Evolutionary conservation across 2,113 vertebrate species (phyloP).

Genomic region (Dicerorhinus sumatrensis): DNA sequence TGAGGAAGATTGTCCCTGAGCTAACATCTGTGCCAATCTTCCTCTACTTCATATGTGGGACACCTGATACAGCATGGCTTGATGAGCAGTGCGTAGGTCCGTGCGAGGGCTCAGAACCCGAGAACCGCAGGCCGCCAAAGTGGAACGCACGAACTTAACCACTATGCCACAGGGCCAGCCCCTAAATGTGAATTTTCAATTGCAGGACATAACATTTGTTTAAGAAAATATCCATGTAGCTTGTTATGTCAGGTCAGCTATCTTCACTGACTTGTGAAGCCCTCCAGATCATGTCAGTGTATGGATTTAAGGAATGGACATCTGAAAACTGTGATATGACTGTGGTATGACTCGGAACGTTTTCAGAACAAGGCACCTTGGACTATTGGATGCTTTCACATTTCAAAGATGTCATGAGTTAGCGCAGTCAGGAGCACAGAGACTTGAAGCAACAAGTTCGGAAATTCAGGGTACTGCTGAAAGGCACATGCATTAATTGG

Average conservation of each 20-base stretch:
- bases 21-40: too few relatives aligned
- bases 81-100: too few relatives aligned
- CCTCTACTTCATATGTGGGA: too few relatives aligned
- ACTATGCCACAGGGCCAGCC: too few relatives aligned
- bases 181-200: conserved; percentile 15
- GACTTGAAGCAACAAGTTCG: not conserved
- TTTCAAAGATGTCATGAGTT: not conserved
- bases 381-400: not conserved
- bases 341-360: not conserved
- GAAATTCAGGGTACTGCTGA: not conserved
- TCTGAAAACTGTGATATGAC: not conserved
- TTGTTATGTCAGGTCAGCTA: not conserved
- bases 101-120: too few relatives aligned
- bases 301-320: not conserved
- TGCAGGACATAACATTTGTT: not conserved
- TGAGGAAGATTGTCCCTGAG: too few relatives aligned
- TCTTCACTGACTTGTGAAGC: not conserved
- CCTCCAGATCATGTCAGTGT: not conserved
- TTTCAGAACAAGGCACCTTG: not conserved
- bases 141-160: too few relatives aligned
- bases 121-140: too few relatives aligned
- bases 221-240: not conserved
- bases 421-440: not conserved
- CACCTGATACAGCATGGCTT: too few relatives aligned
- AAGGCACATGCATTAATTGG: not conserved